Base-by-base conservation (phyloP, 2,888 invertebrate genomes). In the Theodoxus fluviatilis region DNA sequence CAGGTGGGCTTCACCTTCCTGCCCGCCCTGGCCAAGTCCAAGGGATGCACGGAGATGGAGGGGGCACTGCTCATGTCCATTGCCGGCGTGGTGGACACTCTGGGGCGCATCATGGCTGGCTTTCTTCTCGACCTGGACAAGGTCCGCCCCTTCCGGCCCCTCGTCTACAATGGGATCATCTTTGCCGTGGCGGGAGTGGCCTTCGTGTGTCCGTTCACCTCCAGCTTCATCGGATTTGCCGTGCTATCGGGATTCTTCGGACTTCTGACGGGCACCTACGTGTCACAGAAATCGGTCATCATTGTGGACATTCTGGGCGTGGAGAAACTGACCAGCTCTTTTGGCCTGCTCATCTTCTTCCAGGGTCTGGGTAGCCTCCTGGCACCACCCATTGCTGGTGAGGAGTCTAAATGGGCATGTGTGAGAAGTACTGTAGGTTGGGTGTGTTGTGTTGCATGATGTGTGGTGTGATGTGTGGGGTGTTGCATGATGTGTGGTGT, bases 261-360 rank as follows among this genome's bases (percentile, higher is more conserved):
- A 0, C 25, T 81, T 0, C 43, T 81, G 31, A 77, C 78, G 6
- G 83, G 83, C 15, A 74, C 77, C 7, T 82, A 80, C 63, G 75
- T 81, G 4, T 80, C 82, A 1, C 83, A 82, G 76, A 83, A 83
- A 67, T 81, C 82, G 3, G 81, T 83, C 1, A 74, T 83, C 0
- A 71, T 81, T 25, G 81, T 83, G 28, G 82, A 83, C 69, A 74
- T 82, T 33, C 71, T 83, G 28, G 83, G 83, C 28, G 75, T 78
- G 37, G 78, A 81, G 65, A 76, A 78, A 65, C 72, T 82, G 4
- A 69, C 77, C 18, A 81, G 76, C 69, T 81, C 82, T 0, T 81
- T 83, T 69, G 83, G 83, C 15, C 49, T 82, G 33, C 61, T 81
- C 55, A 74, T 81, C 18, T 71, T 73, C 63, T 83, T 81, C 64